Evolutionary conservation across 2,888 invertebrate genomes (phyloP).

Genomic region (Heliconius erato): DNA sequence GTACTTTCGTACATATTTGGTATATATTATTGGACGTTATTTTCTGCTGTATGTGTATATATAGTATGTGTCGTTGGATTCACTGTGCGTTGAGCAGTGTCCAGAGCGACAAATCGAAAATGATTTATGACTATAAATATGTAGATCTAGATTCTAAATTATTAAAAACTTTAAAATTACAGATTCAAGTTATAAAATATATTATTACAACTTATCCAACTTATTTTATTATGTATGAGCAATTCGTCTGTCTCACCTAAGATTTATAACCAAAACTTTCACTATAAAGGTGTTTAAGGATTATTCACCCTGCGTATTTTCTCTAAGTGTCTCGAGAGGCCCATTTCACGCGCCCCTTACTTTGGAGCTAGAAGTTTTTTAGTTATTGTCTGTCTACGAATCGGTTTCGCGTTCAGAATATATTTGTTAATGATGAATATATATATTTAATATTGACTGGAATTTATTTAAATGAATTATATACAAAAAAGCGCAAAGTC

Average conservation of each 20-base stretch:
- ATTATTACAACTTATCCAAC: background rate
- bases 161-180: background rate
- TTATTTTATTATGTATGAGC: background rate
- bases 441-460: no score
- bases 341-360: constrained; percentile 13
- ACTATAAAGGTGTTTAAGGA: constrained; percentile 21
- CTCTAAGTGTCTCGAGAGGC: constrained; percentile 8
- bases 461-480: no score
- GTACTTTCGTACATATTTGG: no score
- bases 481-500: no score
- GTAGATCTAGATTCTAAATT: no score
- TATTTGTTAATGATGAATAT: constrained; percentile 8
- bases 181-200: background rate
- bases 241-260: background rate
- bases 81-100: no score
- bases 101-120: no score
- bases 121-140: no score
- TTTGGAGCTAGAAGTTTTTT: constrained; percentile 22
- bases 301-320: constrained; percentile 32
- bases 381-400: constrained; percentile 11
- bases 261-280: constrained; percentile 23
- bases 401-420: background rate
- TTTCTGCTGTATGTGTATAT: no score
- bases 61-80: no score
- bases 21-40: no score